Conservation (phyloP, 2,888 invertebrate species). For the Oegoconia quadripuncta region DNA sequence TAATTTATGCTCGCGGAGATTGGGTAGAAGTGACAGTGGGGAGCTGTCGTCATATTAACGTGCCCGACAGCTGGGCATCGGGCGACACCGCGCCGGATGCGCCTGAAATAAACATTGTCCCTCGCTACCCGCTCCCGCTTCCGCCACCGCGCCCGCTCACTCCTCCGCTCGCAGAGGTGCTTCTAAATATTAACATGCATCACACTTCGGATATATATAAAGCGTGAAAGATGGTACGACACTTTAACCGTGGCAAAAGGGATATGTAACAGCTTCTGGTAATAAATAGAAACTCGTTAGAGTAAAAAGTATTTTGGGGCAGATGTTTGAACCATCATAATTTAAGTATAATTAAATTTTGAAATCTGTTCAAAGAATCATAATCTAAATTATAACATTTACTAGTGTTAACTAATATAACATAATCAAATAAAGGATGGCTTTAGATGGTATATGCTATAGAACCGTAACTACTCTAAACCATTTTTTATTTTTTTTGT, state of each 20-base stretch:
- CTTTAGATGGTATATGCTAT: too few species aligned
- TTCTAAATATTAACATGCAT: slow-evolving; percentile 45
- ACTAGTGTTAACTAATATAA: too few species aligned
- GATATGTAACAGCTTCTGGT: too few species aligned
- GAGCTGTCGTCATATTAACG: slow-evolving; percentile 68
- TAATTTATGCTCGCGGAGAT: slow-evolving; percentile 58
- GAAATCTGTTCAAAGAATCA: too few species aligned
- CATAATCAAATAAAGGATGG: too few species aligned
- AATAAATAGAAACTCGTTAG: too few species aligned
- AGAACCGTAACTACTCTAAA: too few species aligned
- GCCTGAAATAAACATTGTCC: slow-evolving; percentile 56
- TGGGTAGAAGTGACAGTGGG: slow-evolving; percentile 52
- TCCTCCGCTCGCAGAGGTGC: slow-evolving; percentile 41
- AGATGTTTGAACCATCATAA: too few species aligned
- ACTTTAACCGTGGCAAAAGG: slow-evolving; percentile 20
- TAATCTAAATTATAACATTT: too few species aligned
- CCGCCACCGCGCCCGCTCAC: slow-evolving; percentile 14
- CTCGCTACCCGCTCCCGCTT: slow-evolving; percentile 25
- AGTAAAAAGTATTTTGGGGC: too few species aligned
- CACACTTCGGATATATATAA: slow-evolving; percentile 51
- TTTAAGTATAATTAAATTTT: too few species aligned
- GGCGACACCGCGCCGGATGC: slow-evolving; percentile 51
- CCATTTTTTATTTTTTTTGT: too few species aligned
- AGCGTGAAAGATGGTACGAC: slow-evolving; percentile 44
- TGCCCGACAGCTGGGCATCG: slow-evolving; percentile 62